Conservation (phyloP, 2,888 invertebrate species). For the Ormyrus thymus region DNA sequence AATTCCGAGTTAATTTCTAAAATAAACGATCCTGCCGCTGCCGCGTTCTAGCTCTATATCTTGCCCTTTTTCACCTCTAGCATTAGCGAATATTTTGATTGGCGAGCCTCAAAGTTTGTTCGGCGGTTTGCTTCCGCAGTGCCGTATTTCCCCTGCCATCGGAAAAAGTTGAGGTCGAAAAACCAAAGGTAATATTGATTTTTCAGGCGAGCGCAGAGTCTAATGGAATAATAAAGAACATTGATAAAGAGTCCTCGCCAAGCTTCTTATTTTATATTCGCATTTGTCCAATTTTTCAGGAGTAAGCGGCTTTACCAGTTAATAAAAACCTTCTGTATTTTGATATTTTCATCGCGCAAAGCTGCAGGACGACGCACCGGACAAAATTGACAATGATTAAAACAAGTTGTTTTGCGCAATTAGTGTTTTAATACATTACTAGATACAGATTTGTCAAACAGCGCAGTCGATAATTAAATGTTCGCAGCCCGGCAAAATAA, state of each 20-base stretch:
- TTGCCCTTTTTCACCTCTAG: neutral
- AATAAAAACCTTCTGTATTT: too few relatives aligned
- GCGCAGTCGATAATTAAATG: too few relatives aligned
- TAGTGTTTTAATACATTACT: too few relatives aligned
- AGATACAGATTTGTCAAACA: too few relatives aligned
- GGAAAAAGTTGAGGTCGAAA: neutral
- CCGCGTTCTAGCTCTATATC: neutral
- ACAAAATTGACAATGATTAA: too few relatives aligned
- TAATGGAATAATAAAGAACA: constrained; percentile 37
- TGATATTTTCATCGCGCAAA: too few relatives aligned
- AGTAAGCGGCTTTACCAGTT: too few relatives aligned
- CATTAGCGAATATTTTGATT: constrained; percentile 50
- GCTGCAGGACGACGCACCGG: too few relatives aligned
- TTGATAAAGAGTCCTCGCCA: neutral
- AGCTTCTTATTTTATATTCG: neutral
- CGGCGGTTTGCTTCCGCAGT: neutral
- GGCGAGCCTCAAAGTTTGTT: constrained; percentile 38
- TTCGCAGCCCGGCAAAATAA: too few relatives aligned
- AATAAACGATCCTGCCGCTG: constrained; percentile 41
- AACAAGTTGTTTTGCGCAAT: too few relatives aligned
- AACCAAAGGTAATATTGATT: constrained; percentile 52
- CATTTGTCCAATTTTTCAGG: too few relatives aligned
- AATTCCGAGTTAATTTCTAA: constrained; percentile 51
- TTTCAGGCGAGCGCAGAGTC: constrained; percentile 10
- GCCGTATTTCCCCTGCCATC: neutral